phyloP scores from a whole-genome alignment of 2,113 vertebrate genomes.

The Forbesichthys agassizii region DNA sequence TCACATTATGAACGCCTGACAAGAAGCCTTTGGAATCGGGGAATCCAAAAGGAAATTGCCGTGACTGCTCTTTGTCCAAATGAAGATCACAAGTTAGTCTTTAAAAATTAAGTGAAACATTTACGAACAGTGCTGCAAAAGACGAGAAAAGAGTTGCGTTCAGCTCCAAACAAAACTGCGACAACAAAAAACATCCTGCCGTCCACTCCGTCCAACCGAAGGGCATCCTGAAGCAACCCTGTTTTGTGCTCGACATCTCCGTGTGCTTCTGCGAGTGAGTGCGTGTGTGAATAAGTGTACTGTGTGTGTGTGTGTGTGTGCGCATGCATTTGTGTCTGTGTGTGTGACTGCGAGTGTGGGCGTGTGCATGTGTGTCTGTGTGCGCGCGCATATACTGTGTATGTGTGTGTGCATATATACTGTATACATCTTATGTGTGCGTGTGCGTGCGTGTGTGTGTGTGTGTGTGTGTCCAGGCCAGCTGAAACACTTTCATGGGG shows the following conservation, averaged over 20 bases:
- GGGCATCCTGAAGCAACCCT: constrained; percentile 76
- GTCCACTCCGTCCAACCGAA: constrained; percentile 52
- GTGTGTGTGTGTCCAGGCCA: constrained; percentile 53
- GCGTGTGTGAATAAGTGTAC: constrained; percentile 18
- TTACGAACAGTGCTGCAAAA: constrained; percentile 73
- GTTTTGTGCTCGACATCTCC: constrained; percentile 65
- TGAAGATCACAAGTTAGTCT: constrained; percentile 63
- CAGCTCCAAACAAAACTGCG: constrained; percentile 50
- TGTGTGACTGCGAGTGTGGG: constrained; percentile 6
- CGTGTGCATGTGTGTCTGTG: background rate
- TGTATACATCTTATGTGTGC: constrained; percentile 9
- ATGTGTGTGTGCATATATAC: constrained; percentile 1
- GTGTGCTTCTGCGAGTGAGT: constrained; percentile 30
- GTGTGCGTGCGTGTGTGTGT: constrained; percentile 20
- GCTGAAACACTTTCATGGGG: constrained; percentile 73
- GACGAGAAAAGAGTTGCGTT: constrained; percentile 52
- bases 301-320: background rate
- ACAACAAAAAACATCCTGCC: constrained; percentile 53
- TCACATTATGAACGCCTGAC: constrained; percentile 79
- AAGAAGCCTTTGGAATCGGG: constrained; percentile 66
- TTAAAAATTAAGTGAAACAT: constrained; percentile 65
- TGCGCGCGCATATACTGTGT: background rate
- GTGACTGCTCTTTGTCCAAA: constrained; percentile 54
- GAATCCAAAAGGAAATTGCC: constrained; percentile 53
- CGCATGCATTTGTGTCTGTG: background rate